Conservation (phyloP, 2,888 invertebrate species). For the Pheosia gnoma region DNA sequence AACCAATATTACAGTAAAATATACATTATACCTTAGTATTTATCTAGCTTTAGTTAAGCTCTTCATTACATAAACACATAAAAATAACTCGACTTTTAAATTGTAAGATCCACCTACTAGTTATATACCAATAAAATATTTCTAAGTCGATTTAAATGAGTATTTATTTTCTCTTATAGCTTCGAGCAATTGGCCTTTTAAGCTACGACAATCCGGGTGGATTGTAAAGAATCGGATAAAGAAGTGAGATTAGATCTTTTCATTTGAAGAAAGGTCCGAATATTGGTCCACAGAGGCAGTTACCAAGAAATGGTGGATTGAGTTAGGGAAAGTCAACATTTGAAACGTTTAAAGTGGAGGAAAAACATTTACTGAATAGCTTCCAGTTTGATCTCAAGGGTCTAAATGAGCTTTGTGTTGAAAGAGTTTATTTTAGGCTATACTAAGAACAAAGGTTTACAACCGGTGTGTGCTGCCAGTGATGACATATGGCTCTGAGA, state of each 20-base stretch:
- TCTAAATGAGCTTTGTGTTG: background rate
- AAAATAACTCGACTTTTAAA: too few species aligned
- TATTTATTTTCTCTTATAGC: constrained; percentile 41
- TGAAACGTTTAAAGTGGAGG: constrained; percentile 41
- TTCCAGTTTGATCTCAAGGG: constrained; percentile 35
- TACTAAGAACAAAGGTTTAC: background rate
- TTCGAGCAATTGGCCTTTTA: constrained; percentile 52
- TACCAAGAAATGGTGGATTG: constrained; percentile 54
- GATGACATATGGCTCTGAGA: too few species aligned
- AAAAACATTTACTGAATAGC: constrained; percentile 52
- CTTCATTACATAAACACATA: too few species aligned
- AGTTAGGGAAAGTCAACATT: constrained; percentile 58
- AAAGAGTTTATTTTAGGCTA: background rate
- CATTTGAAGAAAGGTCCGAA: constrained; percentile 68
- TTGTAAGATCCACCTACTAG: too few species aligned
- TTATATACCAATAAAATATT: background rate
- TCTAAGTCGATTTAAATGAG: constrained; percentile 31
- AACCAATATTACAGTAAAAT: too few species aligned
- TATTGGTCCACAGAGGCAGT: constrained; percentile 63
- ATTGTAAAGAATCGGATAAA: constrained; percentile 64
- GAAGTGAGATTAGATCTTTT: constrained; percentile 70
- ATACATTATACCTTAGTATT: too few species aligned
- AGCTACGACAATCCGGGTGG: constrained; percentile 53
- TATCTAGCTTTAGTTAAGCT: too few species aligned
- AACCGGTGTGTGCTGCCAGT: too few species aligned